These are phyloP conservation scores for Yponomeuta evonymella DNA, from an alignment of 2,888 invertebrate genomes.

Conservation along the genomic window DNA sequence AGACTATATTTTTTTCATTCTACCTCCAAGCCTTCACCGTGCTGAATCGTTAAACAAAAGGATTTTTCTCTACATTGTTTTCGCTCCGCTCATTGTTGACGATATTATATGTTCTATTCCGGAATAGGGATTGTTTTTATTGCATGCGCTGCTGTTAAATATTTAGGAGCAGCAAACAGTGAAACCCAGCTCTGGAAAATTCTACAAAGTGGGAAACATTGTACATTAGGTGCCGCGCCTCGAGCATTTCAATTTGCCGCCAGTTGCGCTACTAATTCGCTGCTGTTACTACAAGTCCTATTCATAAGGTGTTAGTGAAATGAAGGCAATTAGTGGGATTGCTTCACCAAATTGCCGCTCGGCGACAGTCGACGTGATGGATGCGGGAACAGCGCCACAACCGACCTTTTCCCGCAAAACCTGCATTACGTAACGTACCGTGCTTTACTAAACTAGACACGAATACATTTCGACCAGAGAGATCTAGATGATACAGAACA, in stretches of 20 bases:
- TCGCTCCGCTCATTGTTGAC: slow-evolving; percentile 32
- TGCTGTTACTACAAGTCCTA: not conserved
- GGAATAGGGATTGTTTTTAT: not conserved
- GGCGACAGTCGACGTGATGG: slow-evolving; percentile 11
- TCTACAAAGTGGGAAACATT: not conserved
- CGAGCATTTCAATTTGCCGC: not conserved
- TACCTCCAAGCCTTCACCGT: slow-evolving; percentile 34
- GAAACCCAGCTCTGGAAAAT: not conserved
- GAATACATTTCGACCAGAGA: not conserved
- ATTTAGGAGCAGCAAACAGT: not conserved
- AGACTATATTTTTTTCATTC: slow-evolving; percentile 51
- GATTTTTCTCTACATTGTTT: slow-evolving; percentile 55
- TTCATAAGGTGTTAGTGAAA: slow-evolving; percentile 6
- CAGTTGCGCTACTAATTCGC: not conserved
- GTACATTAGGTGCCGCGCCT: slow-evolving; percentile 2
- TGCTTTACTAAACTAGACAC: not conserved
- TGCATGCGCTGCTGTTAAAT: not conserved
- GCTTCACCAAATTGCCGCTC: not conserved
- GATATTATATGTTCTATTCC: slow-evolving; percentile 24
- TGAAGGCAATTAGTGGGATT: slow-evolving; percentile 11
- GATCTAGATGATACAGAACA: too few species aligned
- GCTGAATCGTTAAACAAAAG: slow-evolving; percentile 54
- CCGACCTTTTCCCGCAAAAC: not conserved
- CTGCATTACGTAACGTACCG: not conserved
- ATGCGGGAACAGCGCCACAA: slow-evolving; percentile 1